Conservation (phyloP, 2,797 vertebrate species). For the Mormyrops boulengeri region DNA sequence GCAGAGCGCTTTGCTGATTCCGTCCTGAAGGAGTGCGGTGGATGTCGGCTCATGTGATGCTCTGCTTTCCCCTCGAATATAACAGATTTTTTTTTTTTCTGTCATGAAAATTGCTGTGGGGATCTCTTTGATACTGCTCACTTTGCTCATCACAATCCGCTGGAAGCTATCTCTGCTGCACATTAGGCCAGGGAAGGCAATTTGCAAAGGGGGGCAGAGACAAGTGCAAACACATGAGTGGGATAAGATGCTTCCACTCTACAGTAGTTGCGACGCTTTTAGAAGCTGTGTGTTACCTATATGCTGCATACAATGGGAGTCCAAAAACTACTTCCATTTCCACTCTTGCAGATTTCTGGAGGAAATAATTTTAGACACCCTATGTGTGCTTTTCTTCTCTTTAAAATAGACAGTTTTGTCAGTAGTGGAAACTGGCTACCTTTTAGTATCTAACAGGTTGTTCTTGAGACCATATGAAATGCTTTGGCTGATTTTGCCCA, state of each 20-base stretch:
- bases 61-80: background rate
- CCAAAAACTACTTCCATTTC: background rate
- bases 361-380: background rate
- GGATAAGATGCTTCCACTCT: background rate
- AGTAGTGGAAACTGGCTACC: background rate
- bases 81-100: background rate
- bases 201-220: background rate
- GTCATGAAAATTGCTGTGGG: constrained; percentile 8
- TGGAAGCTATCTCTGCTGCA: background rate
- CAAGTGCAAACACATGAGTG: background rate
- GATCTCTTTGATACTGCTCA: background rate
- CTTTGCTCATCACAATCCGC: background rate
- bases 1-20: background rate
- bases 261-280: background rate
- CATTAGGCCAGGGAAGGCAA: constrained; percentile 4
- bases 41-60: background rate
- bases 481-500: background rate
- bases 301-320: background rate
- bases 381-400: background rate
- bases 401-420: background rate
- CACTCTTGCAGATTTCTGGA: background rate
- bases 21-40: background rate
- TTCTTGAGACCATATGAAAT: background rate
- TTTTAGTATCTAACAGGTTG: background rate
- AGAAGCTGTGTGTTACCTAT: background rate